Evolutionary conservation across 37 sponge, comb jelly and placozoan species (phyloP), one percentile per base, ranked within the genome.

Genomic region (Haliclona indistincta): DNA sequence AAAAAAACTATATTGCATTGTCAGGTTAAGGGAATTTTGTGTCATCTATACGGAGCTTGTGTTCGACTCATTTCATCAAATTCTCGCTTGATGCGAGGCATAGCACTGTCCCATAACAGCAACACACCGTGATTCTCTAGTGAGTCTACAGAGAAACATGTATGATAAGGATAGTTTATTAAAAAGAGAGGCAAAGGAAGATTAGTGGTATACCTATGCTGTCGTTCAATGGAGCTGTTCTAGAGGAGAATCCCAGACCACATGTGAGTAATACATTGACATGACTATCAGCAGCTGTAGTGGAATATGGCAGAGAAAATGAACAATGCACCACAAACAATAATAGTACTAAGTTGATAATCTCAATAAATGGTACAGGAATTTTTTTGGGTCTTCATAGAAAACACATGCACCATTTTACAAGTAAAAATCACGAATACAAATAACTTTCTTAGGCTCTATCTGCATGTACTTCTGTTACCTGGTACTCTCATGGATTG

Each of bases 61-160:
- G 68, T 39, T 38, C 33, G 32, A 22, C 43, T 56, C 3, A 81
- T 76, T 0, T 63, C 82, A 62, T 84, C 78, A 35, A 70, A 77
- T 8, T n/a, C 49, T 8, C 23, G 44, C 36, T 84, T 89, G 36
- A 69, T 25, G 13, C 65, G 80, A 4, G 86, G 73, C 81, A 90
- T 81, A n/a, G 85, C 68, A 49, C 81, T 75, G 66, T 90, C 91
- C 91, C 91, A 90, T 38, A 84, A 71, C 19, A 90, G 66, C 40
- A 90, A 49, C 43, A 70, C 70, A 38, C 90, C 90, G 41, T 70
- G 80, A 41, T 45, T 68, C 41, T 83, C 79, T 33, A 74, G 78
- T 30, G 54, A 71, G 1, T 76, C 84, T 83, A 40, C 42, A 34
- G 8, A 23, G 28, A 61, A 10, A 25, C 8, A 28, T 22, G 8